These are phyloP conservation scores for Pseudeuparius sepicola DNA, from an alignment of 2,888 invertebrate species.

Conservation along the genomic window DNA sequence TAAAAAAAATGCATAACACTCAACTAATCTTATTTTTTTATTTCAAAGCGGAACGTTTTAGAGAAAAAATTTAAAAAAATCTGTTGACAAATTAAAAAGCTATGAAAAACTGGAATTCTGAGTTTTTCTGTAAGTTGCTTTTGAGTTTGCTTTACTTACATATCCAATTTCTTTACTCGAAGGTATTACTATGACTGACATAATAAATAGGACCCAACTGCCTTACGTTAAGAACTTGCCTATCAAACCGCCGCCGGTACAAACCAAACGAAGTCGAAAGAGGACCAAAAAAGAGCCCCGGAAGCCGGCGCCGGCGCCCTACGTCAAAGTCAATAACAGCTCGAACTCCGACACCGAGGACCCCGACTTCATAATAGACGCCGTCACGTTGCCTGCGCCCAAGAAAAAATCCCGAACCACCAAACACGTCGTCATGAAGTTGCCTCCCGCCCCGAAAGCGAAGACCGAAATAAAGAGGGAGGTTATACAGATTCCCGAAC, in stretches of 20 bases:
- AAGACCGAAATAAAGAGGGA: conserved; percentile 16
- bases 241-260: conserved; percentile 19
- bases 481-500: too few relatives aligned
- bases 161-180: conserved; percentile 5
- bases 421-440: neutral
- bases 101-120: too few relatives aligned
- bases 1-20: too few relatives aligned
- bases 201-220: conserved; percentile 43
- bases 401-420: conserved; percentile 13
- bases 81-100: too few relatives aligned
- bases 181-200: conserved; percentile 62
- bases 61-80: too few relatives aligned
- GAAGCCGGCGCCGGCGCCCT: neutral
- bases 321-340: conserved; percentile 25
- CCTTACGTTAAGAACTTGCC: conserved; percentile 36
- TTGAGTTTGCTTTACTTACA: too few relatives aligned
- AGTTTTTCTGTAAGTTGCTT: too few relatives aligned
- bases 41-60: too few relatives aligned
- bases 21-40: too few relatives aligned
- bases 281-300: conserved; percentile 28
- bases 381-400: conserved; percentile 21
- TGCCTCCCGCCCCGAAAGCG: conserved; percentile 16
- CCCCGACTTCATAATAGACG: conserved; percentile 29
- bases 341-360: conserved; percentile 37
- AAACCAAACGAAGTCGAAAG: neutral